Base-by-base conservation (phyloP, 2,888 invertebrate genomes). In the Tupiocoris notatus region DNA sequence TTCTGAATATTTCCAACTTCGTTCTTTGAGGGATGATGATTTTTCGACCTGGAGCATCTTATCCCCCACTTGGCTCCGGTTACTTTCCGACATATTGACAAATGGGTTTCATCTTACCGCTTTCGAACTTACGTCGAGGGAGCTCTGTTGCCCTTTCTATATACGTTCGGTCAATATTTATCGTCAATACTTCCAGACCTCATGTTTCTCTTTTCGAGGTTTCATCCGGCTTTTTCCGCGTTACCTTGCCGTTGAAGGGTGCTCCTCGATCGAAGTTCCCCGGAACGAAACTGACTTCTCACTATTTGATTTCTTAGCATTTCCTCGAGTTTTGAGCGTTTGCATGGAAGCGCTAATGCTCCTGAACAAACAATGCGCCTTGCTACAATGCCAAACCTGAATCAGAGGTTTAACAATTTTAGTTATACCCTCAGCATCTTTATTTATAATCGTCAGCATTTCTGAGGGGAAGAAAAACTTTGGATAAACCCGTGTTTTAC, bases 101-200 rank as follows among this genome's bases (percentile, higher is more conserved):
- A 59, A 70, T 70, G 70, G 73, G 73, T 23, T 62, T 73, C 73
- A 73, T 73, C 73, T 73, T 73, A 73, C 73, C 63, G 39, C 39
- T 39, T 39, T 39, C 39, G 39, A 39, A 39, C 39, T 39, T 39
- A 39, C 6, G 39, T 59, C 20, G 1, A 59, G 24, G 56, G 22
- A 57, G 22, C 39, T 20, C 65, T 2, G 57, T 59, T 20, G 17
- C 59, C 22, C 23, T 1, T 2, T 59, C 25, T 20, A 18, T 66
- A 39, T 39, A 59, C 68, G 20, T 24, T 21, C 39, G 39, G 73
- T 73, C 73, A 73, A 73, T 73, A 73, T 73, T 73, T 73, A 73
- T 73, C 62, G 73, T 73, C 73, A 73, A 73, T 73, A 63, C 73
- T 61, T 73, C 73, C 39, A 3, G n/a, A 62, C 61, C 23, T 73